Base-by-base conservation (phyloP, 1,140 invertebrate species). In the Euwallacea fornicatus region DNA sequence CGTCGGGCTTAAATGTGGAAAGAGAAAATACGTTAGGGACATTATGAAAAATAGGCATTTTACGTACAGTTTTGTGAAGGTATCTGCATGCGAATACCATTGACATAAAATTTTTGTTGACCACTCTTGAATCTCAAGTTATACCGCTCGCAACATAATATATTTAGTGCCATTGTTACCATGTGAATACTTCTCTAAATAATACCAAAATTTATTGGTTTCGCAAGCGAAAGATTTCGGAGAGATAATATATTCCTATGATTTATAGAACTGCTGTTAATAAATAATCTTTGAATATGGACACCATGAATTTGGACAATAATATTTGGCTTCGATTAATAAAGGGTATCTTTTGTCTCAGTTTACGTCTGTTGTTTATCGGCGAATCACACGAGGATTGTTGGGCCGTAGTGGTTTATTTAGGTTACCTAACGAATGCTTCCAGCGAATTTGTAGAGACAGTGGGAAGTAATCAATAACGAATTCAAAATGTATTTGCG, bases 121-220 rank as follows among this genome's bases (percentile, higher is more conserved):
- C 9, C 3, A 50, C 2, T 6, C 46, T 50, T 10, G 46, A 50
- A 50, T 11, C 46, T 50, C 9, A 50, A 50, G 46, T 50, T 50
- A 50, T 50, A 4, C 46, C 6, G 9, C 46, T 10, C 3, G 46
- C 21, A 33, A 33, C 21, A 33, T 50, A 50, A 50, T 50, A 50
- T 50, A 50, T 50, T 50, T 50, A 50, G 46, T 50, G 46, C 9
- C 46, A 50, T 50, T 50, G 46, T 50, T 50, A 50, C 46, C 46
- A 50, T 50, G 13, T 50, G 46, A 50, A 50, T 50, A 50, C 46
- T 50, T 50, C 46, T 50, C 46, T 50, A 50, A 50, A 50, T 50
- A 50, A 50, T 50, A 50, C 46, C 9, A 33, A 50, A 50, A 50
- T 50, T 50, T 50, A 50, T 50, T 50, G 46, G 46, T 4, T 50